Evolutionary conservation across 2,888 invertebrate genomes (phyloP), one percentile per base, ranked within the genome.

Genomic region (Allacma fusca): DNA sequence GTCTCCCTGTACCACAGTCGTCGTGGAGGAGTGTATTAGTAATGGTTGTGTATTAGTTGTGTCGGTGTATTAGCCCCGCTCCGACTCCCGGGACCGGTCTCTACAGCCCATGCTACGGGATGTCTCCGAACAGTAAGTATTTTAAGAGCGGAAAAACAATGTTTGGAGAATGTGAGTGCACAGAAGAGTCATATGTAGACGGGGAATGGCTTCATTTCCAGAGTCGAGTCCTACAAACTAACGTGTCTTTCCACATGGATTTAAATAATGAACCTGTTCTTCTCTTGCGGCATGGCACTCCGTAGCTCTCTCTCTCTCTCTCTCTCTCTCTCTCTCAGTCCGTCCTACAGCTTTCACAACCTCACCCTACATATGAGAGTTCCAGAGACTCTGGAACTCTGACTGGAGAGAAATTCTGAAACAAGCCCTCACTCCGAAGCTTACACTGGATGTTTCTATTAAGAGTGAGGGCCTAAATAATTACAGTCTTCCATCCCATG

Each of bases 181-280:
- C 1, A n/a, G 50, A 50, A 16, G 1, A 50, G 4, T 50, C 50
- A 50, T 12, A 50, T n/a, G 19, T 50, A 16, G 2, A 13, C 2
- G 19, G 16, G 19, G 50, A 50, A 50, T 13, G 19, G 50, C 50
- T 50, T 50, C 50, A 50, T 50, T 50, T 50, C 50, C 50, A 50
- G 2, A 50, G 4, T 50, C 50, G 19, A 5, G 19, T 50, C 50
- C 50, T 50, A 12, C 50, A 50, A 4, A 50, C 50, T 50, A 50
- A 50, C 50, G 50, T 16, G 50, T 50, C 50, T 24, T 62, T 62
- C 62, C 26, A 62, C 24, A 24, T 24, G 62, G 62, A 62, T 62
- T 62, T 62, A 62, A 62, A 62, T 62, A 62, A 62, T 62, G 62
- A 40, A 69, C 69, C 40, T 69, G 13, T 69, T n/a, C 44, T 69